Base-by-base conservation (phyloP, 2,888 invertebrate species). In the Netelia melanura region DNA sequence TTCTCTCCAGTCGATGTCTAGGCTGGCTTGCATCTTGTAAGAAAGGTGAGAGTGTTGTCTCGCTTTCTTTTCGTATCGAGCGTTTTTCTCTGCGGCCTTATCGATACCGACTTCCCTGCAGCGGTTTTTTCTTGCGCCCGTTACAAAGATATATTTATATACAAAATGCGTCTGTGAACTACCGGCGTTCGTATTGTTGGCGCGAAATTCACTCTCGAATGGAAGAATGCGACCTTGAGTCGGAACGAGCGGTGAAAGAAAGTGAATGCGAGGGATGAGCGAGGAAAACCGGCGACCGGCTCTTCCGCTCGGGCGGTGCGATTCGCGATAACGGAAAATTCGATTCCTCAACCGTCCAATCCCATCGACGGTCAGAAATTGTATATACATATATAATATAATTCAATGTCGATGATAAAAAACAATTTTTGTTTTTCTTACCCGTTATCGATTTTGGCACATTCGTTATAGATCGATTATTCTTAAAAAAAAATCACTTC, bases 261-360 rank as follows among this genome's bases (percentile, higher is more conserved):
- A 21, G 30, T 8, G 25, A 5, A 54, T 30, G 38, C 5, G 54
- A 70, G 44, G 58, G 52, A 58, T 78, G 70, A 38, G 62, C 21
- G 70, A 62, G 58, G 54, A 62, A 71, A 79, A 71, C 78, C 54
- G 70, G 78, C 62, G 70, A 79, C 70, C 62, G 56, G 62, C 23
- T 54, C 62, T 52, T 79, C 70, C 78, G 70, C 23, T 44, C 62
- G 43, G 56, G 78, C 43, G 61, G 62, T 70, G 78, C 70, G 62
- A 79, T 79, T 79, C 54, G 70, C 48, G 78, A 79, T 79, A 79
- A 70, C 62, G 70, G 48, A 8, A 23, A 70, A 70, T 70, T 70
- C 78, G 52, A 71, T 70, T 70, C 62, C 70, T 43, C 78, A 79
- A 79, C 70, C 62, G 62, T 9, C 25, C 76, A 56, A 65, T 76